Evolutionary conservation across 1,140 invertebrate genomes (phyloP).

Genomic region (Lepidurus couesii): DNA sequence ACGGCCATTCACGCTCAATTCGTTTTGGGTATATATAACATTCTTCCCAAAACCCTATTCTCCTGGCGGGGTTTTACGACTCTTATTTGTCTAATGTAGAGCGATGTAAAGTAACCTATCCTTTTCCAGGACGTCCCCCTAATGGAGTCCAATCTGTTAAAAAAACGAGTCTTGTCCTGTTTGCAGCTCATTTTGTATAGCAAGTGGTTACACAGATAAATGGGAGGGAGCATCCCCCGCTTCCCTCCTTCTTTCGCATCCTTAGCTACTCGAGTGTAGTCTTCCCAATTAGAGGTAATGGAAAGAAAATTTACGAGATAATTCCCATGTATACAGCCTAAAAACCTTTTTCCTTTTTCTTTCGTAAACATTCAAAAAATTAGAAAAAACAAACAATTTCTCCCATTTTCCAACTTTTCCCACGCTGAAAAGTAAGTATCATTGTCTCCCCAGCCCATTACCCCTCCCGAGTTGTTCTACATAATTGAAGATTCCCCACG

Average conservation of each 20-base stretch:
- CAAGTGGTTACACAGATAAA: conserved; percentile 22
- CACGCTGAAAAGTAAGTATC: not conserved
- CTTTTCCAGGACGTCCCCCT: conserved; percentile 5
- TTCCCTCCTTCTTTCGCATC: not conserved
- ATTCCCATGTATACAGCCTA: not conserved
- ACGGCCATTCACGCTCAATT: conserved; percentile 8
- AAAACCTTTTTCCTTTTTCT: not conserved
- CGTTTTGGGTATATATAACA: not conserved
- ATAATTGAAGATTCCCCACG: too few relatives aligned
- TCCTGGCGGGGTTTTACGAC: not conserved
- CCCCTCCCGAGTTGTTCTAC: not conserved
- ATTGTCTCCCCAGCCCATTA: not conserved
- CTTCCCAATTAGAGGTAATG: not conserved
- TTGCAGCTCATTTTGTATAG: not conserved
- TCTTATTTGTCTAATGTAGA: conserved; percentile 20
- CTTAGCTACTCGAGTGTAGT: not conserved
- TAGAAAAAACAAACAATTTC: not conserved
- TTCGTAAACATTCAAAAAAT: not conserved
- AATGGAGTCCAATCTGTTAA: conserved; percentile 19
- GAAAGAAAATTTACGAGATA: conserved; percentile 22
- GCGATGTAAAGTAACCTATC: conserved; percentile 4
- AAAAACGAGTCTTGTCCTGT: not conserved
- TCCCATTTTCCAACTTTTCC: not conserved
- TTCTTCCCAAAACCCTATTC: not conserved
- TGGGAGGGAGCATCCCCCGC: not conserved